phyloP scores from a whole-genome alignment of 2,113 vertebrate species.

The Scophthalmus maximus region DNA sequence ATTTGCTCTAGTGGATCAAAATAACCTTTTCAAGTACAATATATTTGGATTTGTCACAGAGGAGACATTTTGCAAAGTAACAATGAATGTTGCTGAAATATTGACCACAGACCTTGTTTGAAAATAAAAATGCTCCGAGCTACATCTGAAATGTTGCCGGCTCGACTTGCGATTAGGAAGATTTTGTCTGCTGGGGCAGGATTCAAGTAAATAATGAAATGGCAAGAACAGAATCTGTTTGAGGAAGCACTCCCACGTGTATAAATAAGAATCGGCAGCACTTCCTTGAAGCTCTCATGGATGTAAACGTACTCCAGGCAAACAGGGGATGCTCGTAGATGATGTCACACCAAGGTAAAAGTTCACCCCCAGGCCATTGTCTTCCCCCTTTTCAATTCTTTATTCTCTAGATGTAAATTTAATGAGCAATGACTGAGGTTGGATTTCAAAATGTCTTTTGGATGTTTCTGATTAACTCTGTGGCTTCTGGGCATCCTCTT shows the following conservation, averaged over 20 bases:
- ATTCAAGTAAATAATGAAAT: slow-evolving; percentile 14
- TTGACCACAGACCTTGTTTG: neutral
- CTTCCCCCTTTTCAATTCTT: slow-evolving; percentile 8
- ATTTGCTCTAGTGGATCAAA: neutral
- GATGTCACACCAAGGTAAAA: slow-evolving; percentile 54
- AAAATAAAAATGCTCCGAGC: neutral
- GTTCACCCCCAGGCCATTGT: slow-evolving; percentile 47
- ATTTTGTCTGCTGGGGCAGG: neutral
- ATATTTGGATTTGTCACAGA: neutral
- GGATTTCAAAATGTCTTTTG: slow-evolving; percentile 20
- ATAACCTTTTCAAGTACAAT: neutral
- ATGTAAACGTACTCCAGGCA: slow-evolving; percentile 40
- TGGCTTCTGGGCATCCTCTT: slow-evolving; percentile 10
- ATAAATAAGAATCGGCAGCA: slow-evolving; percentile 32
- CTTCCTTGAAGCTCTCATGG: slow-evolving; percentile 16
- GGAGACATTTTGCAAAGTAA: slow-evolving; percentile 6
- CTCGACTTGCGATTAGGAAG: neutral
- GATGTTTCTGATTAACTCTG: slow-evolving; percentile 9
- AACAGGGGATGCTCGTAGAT: neutral
- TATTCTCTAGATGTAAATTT: slow-evolving; percentile 24
- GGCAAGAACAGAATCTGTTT: slow-evolving; percentile 23
- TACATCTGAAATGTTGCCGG: neutral
- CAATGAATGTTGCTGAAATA: slow-evolving; percentile 7
- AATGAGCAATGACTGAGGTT: slow-evolving; percentile 33
- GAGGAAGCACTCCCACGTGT: slow-evolving; percentile 28